Evolutionary conservation across 2,888 invertebrate species (phyloP).

Genomic region (Pollenia angustigena): DNA sequence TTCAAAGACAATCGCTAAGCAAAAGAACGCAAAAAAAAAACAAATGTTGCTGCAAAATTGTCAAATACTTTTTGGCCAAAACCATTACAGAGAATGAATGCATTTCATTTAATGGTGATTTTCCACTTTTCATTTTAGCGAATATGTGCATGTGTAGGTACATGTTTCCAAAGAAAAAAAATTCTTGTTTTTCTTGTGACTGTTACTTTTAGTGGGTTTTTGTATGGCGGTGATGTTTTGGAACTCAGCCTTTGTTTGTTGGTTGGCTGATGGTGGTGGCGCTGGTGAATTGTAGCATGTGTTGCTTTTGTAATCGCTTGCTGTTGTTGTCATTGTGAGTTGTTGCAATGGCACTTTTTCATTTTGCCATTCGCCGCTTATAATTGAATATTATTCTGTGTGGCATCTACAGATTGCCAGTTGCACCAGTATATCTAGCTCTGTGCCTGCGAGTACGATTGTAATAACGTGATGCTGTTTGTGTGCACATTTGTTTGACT

Average conservation of each 20-base stretch:
- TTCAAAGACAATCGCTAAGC: slow-evolving; percentile 54
- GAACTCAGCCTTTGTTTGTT: slow-evolving; percentile 38
- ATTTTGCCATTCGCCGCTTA: slow-evolving; percentile 63
- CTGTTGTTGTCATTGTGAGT: slow-evolving; percentile 56
- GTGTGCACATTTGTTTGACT: slow-evolving; percentile 42
- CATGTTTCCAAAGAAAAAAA: background rate
- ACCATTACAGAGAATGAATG: slow-evolving; percentile 41
- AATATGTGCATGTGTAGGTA: background rate
- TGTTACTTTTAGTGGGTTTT: slow-evolving; percentile 54
- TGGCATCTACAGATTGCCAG: slow-evolving; percentile 60
- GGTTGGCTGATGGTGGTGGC: slow-evolving; percentile 39
- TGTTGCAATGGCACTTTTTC: slow-evolving; percentile 66
- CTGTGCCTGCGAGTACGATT: slow-evolving; percentile 18
- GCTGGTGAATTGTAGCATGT: slow-evolving; percentile 67
- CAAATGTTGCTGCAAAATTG: slow-evolving; percentile 50
- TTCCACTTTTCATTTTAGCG: slow-evolving; percentile 54
- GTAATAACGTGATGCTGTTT: background rate
- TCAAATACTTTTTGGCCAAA: slow-evolving; percentile 58
- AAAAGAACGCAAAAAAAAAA: slow-evolving; percentile 39
- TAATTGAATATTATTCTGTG: slow-evolving; percentile 69
- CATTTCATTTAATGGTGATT: slow-evolving; percentile 62
- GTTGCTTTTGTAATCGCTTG: slow-evolving; percentile 66
- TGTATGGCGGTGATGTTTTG: slow-evolving; percentile 28
- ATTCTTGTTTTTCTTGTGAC: slow-evolving; percentile 21
- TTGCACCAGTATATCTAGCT: slow-evolving; percentile 22